These are phyloP conservation scores for Pelosia muscerda DNA, from an alignment of 2,888 invertebrate species.

Conservation along the genomic window DNA sequence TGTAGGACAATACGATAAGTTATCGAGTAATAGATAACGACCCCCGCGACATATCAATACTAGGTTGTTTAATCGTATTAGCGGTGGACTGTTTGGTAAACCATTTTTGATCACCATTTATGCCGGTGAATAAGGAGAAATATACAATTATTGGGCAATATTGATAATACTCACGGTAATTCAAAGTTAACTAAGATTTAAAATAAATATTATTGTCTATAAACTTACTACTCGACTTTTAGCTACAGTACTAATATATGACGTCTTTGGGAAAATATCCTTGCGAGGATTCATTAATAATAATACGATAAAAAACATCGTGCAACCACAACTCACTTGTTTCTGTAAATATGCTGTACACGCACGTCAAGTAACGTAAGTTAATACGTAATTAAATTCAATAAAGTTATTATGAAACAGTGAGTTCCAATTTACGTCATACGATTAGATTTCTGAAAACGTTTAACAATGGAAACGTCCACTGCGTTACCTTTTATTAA, in stretches of 20 bases:
- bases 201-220: too few relatives aligned
- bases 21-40: slow-evolving; percentile 65
- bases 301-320: not conserved
- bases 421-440: slow-evolving; percentile 8
- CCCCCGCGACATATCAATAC: slow-evolving; percentile 62
- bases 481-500: not conserved
- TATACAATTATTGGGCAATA: not conserved
- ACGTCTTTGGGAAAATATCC: slow-evolving; percentile 8
- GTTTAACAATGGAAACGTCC: not conserved
- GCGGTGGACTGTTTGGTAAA: not conserved
- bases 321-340: slow-evolving; percentile 19
- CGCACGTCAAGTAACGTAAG: slow-evolving; percentile 17
- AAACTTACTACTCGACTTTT: too few relatives aligned
- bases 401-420: slow-evolving; percentile 3
- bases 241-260: not conserved
- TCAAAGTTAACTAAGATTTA: not conserved
- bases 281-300: not conserved
- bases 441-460: not conserved
- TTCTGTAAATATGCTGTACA: slow-evolving; percentile 26
- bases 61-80: slow-evolving; percentile 16
- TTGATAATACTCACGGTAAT: not conserved
- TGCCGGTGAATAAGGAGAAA: not conserved
- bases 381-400: slow-evolving; percentile 8
- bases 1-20: slow-evolving; percentile 62
- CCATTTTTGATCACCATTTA: not conserved